Percentiles rank a stretch among this genome's conserved stretches.
Evolutionary conservation across 2,888 invertebrate genomes (phyloP).

Genomic region (Erebia epiphron): DNA sequence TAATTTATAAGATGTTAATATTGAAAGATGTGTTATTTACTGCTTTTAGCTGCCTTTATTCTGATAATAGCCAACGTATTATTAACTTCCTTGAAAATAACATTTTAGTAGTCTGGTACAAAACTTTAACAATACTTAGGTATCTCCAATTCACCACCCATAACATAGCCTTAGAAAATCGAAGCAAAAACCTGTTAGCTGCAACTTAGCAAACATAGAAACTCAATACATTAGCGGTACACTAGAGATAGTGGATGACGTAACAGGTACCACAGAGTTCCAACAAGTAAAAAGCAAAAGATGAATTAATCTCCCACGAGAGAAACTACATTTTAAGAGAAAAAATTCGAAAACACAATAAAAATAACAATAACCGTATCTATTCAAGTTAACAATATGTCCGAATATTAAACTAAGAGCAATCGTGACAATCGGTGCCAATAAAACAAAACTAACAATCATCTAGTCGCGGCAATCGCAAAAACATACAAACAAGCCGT

Average conservation of each 20-base stretch:
- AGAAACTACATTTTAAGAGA: background rate
- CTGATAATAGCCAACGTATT: background rate
- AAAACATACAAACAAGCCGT: constrained; percentile 52
- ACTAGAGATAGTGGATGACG: too few species aligned
- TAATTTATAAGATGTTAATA: constrained; percentile 26
- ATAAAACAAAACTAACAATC: constrained; percentile 24
- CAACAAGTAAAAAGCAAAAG: background rate
- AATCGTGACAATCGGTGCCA: constrained; percentile 15
- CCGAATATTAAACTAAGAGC: constrained; percentile 15
- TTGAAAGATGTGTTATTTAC: constrained; percentile 24
- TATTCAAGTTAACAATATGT: constrained; percentile 7
- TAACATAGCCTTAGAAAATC: too few species aligned
- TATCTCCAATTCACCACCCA: too few species aligned
- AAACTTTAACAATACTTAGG: too few species aligned
- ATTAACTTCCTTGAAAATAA: constrained; percentile 3
- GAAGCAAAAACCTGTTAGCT: too few species aligned
- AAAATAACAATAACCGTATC: constrained; percentile 16
- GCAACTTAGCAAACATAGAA: too few species aligned
- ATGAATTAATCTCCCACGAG: background rate
- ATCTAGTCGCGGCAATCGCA: constrained; percentile 29
- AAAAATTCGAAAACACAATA: background rate
- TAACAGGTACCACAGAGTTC: too few species aligned
- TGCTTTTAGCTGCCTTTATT: background rate
- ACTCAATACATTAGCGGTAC: too few species aligned
- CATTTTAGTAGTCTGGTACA: background rate